Base-by-base conservation (phyloP, 2,113 vertebrate species). In the Nesoenas mayeri region DNA sequence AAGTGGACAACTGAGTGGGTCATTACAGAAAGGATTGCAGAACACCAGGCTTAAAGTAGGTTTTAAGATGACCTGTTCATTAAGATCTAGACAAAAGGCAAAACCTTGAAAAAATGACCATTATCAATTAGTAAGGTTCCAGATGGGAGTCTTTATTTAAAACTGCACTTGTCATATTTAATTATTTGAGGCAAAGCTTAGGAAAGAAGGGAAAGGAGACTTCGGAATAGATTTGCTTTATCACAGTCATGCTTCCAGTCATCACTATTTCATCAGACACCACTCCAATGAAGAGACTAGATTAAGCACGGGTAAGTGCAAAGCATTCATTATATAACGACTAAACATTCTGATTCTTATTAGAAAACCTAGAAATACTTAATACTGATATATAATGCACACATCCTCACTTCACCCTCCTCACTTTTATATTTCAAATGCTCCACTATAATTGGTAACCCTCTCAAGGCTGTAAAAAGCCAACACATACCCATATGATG, bases 401-500 rank as follows among this genome's bases (percentile, higher is more conserved):
- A 77, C 18, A 19, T 42, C 74, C 47, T 61, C 9, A 21, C 12
- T 84, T 17, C n/a, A 21, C 8, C 17, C 58, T 85, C 32, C 62
- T 72, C 58, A 61, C 10, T 78, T 64, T 28, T 61, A 0, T 62
- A 57, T 81, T 80, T 96, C 61, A 82, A 79, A 74, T 38, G 10
- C 31, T 81, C 50, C 16, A 50, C 32, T 3, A 0, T 28, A 89
- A 84, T 0, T 70, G 15, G 5, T 34, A 90, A 7, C 42, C 24
- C 21, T 44, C 44, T 79, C 62, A 9, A 93, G 85, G 17, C 24
- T 72, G 5, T 74, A 70, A 74, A 62, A 81, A 22, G 56, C n/a
- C 51, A 77, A 47, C 65, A 96, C 95, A 96, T 98, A 99, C 99
- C 99, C 99, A 99, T 99, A 93, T 99, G 99, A 97, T 99, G 99